These are phyloP conservation scores for Dasysyrphus albostriatus DNA, from an alignment of 2,888 invertebrate genomes.

Conservation along the genomic window DNA sequence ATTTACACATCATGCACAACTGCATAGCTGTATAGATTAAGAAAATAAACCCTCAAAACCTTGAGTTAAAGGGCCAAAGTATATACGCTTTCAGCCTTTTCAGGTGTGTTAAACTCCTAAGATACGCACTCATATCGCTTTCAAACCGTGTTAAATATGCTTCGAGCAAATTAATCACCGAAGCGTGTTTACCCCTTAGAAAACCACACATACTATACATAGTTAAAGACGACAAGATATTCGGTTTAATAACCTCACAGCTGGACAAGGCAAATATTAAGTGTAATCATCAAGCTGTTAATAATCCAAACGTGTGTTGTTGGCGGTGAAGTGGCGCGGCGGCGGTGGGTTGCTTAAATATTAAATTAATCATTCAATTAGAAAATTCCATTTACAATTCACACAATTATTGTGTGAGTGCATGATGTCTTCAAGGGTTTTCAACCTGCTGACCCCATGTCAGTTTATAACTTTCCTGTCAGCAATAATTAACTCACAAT, in stretches of 20 bases:
- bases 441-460: conserved; percentile 33
- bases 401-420: conserved; percentile 21
- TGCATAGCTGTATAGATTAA: not conserved
- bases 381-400: conserved; percentile 74
- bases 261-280: conserved; percentile 50
- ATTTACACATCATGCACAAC: conserved; percentile 1
- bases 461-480: conserved; percentile 8
- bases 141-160: conserved; percentile 52
- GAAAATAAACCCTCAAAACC: not conserved
- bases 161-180: conserved; percentile 49
- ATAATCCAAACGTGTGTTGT: conserved; percentile 52
- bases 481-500: conserved; percentile 59
- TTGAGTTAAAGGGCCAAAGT: not conserved
- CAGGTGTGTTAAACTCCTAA: conserved; percentile 1
- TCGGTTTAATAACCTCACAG: conserved; percentile 53
- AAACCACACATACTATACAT: conserved; percentile 10
- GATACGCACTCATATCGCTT: not conserved
- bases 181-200: conserved; percentile 31
- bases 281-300: conserved; percentile 64
- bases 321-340: conserved; percentile 13
- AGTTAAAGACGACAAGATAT: conserved; percentile 11
- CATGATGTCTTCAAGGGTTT: conserved; percentile 56
- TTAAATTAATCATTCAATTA: conserved; percentile 76
- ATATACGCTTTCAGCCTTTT: not conserved
- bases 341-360: conserved; percentile 43